Evolutionary conservation across 2,113 vertebrate genomes (phyloP), one percentile per base, ranked within the genome.

Genomic region (Xyliphius kryptos): DNA sequence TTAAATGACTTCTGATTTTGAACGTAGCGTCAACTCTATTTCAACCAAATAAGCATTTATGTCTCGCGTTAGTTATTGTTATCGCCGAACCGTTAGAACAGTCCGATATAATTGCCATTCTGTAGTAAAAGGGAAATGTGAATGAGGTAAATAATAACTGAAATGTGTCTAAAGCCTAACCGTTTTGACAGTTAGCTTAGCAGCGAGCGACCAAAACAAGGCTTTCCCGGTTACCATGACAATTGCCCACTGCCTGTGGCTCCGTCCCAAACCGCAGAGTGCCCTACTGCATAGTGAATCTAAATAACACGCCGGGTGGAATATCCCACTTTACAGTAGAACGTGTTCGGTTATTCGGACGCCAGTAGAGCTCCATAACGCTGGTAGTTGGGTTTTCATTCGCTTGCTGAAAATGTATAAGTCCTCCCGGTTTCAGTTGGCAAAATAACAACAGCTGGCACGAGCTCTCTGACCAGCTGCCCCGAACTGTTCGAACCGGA

Each of bases 191-290:
- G 9, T 41, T 41, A 41, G 40, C 40, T 41, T 41, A 41, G 40
- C 40, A 14, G 10, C 40, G 13, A 41, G 40, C 9, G 2, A 14
- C 40, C 41, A 2, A 15, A 44, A 44, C n/a, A 6, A 58, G 12
- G 58, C 44, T 61, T 61, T 49, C 22, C 17, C 15, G 26, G 44
- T 61, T 61, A 19, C 44, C 44, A 47, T 61, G 58, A n/a, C 58
- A 38, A 61, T 61, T 38, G 26, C 19, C 16, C 46, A 19, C 46
- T 49, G 58, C 26, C 58, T 38, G 26, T 61, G 58, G 32, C 46
- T 50, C 0, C 12, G 58, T 61, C 32, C 32, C 16, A 61, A 38
- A 49, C 46, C 58, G 22, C 21, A 17, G 3, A 36, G 17, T 17
- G 10, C 14, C 17, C 40, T 2, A 9, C 26, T 37, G 20, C n/a